A percentile compares a stretch with the other conserved stretches of the same genome.
Conservation (phyloP, 2,888 invertebrate genomes). For the Dorcus hopei region DNA sequence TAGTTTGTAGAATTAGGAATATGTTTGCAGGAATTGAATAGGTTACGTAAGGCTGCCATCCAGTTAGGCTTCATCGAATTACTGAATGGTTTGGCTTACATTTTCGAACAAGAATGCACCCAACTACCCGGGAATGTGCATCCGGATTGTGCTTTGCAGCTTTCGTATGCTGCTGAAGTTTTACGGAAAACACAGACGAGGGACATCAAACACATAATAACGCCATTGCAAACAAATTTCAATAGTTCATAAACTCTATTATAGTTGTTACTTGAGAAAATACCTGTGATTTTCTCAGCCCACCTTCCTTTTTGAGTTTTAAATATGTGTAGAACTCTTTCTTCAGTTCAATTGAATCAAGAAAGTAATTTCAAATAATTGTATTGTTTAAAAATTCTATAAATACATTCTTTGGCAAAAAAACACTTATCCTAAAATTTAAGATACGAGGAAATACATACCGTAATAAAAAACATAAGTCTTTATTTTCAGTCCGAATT, state of each 20-base stretch:
- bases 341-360: too few relatives aligned
- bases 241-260: neutral
- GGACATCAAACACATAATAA: slow-evolving; percentile 46
- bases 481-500: neutral
- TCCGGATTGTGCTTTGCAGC: slow-evolving; percentile 84
- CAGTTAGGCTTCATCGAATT: slow-evolving; percentile 89
- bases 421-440: too few relatives aligned
- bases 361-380: too few relatives aligned
- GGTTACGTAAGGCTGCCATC: slow-evolving; percentile 84
- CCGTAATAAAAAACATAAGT: too few relatives aligned
- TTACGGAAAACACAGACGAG: slow-evolving; percentile 68
- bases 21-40: slow-evolving; percentile 76
- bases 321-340: too few relatives aligned
- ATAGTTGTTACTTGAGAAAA: too few relatives aligned
- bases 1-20: slow-evolving; percentile 4
- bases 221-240: slow-evolving; percentile 46
- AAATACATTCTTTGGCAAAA: too few relatives aligned
- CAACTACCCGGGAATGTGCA: slow-evolving; percentile 73
- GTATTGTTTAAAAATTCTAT: too few relatives aligned
- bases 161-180: slow-evolving; percentile 83
- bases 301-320: too few relatives aligned
- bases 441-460: too few relatives aligned
- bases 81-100: slow-evolving; percentile 77
- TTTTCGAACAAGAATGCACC: slow-evolving; percentile 86
- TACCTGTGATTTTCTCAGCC: too few relatives aligned